phyloP scores from a whole-genome alignment of 1,140 invertebrate species.

The Leptinotarsa undecemlineata region DNA sequence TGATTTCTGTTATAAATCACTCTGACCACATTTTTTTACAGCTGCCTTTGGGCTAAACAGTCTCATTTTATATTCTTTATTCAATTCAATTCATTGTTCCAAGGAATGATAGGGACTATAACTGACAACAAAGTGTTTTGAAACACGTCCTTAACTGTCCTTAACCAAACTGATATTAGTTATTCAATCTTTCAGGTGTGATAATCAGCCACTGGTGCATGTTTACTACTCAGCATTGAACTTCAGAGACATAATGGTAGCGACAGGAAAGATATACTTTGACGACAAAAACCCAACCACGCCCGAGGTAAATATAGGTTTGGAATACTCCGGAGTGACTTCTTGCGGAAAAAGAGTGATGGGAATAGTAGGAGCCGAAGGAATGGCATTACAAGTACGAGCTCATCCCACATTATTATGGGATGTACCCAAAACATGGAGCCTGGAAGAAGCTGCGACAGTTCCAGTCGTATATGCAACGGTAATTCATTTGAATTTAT shows the following conservation, averaged over 20 bases:
- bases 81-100: too few relatives aligned
- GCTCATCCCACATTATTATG: conserved; percentile 69
- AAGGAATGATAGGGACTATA: too few relatives aligned
- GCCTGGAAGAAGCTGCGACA: conserved; percentile 82
- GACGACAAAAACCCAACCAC: background rate
- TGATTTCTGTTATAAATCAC: too few relatives aligned
- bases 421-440: conserved; percentile 82
- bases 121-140: too few relatives aligned
- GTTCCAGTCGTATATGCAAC: conserved; percentile 77
- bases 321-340: conserved; percentile 71
- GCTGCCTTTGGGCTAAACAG: too few relatives aligned
- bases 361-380: conserved; percentile 65
- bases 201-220: conserved; percentile 4
- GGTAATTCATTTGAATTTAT: background rate
- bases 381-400: conserved; percentile 63
- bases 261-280: conserved; percentile 68
- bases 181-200: too few relatives aligned
- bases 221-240: conserved; percentile 72
- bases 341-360: conserved; percentile 66
- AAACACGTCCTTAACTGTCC: background rate
- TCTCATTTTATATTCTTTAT: too few relatives aligned
- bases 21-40: too few relatives aligned
- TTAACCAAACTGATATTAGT: too few relatives aligned
- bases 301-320: conserved; percentile 63
- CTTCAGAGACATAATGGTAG: conserved; percentile 79